phyloP scores from a whole-genome alignment of 2,797 vertebrate species.

The Leptodactylus fallax region DNA sequence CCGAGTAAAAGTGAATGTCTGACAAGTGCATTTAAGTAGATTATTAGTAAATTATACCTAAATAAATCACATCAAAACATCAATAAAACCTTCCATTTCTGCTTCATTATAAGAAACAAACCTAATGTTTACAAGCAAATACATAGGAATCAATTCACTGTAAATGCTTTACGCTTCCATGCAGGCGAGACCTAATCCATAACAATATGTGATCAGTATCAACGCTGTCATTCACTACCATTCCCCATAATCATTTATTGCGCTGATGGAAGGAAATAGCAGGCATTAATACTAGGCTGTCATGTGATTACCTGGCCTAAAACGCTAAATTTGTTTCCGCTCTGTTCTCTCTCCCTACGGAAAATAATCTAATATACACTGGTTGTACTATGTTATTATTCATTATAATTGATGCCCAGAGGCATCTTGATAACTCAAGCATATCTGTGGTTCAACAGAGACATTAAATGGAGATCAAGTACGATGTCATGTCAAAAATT shows the following conservation, averaged over 20 bases:
- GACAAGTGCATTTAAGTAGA: not conserved
- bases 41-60: not conserved
- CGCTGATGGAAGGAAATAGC: conserved; percentile 30
- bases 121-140: not conserved
- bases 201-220: not conserved
- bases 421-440: conserved; percentile 46
- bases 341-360: conserved; percentile 38
- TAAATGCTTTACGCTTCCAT: not conserved
- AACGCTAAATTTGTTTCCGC: conserved; percentile 24
- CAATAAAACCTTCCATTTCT: not conserved
- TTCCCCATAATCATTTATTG: conserved; percentile 22
- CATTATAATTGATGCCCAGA: conserved; percentile 56
- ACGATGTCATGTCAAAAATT: conserved; percentile 41
- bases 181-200: not conserved
- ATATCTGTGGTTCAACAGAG: conserved; percentile 8
- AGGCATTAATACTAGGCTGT: conserved; percentile 43
- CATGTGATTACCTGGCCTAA: conserved; percentile 35
- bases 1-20: not conserved
- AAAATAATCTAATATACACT: conserved; percentile 38
- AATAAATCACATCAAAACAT: not conserved
- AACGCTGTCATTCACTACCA: not conserved
- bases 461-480: conserved; percentile 40
- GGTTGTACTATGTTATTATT: conserved; percentile 40
- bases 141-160: not conserved
- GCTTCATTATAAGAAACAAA: not conserved